Conservation (phyloP, 37 sponge, comb jelly and placozoan species). For the Hormiphora californensis region DNA sequence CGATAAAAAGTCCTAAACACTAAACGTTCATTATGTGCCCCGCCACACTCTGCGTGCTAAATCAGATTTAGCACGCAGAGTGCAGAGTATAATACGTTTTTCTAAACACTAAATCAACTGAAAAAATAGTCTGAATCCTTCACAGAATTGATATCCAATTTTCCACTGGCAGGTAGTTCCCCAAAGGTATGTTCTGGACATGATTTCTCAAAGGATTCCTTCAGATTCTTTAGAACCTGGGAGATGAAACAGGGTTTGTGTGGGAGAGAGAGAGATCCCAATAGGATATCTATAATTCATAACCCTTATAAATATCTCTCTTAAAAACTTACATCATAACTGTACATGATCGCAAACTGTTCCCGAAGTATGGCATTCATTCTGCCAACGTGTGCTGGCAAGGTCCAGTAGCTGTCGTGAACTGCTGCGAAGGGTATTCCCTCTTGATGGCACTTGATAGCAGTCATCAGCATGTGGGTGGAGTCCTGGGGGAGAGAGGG, state of each 20-base stretch:
- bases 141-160: slow-evolving; percentile 21
- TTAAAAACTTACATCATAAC: slow-evolving; percentile 1
- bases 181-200: not conserved
- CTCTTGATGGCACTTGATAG: slow-evolving; percentile 76
- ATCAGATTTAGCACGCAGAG: too few relatives aligned
- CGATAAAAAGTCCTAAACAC: too few relatives aligned
- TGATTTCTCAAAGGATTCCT: not conserved
- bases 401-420: slow-evolving; percentile 97
- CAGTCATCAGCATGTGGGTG: slow-evolving; percentile 98
- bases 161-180: not conserved
- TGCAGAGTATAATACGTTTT: too few relatives aligned
- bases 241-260: too few relatives aligned
- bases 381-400: slow-evolving; percentile 69
- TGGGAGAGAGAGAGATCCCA: not conserved
- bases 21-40: too few relatives aligned
- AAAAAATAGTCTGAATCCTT: slow-evolving; percentile 10
- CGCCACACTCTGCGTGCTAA: too few relatives aligned
- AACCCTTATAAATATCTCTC: not conserved
- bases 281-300: not conserved
- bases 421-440: slow-evolving; percentile 88
- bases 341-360: slow-evolving; percentile 38
- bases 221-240: slow-evolving; percentile 41
- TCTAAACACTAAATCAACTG: slow-evolving; percentile 25
- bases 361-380: slow-evolving; percentile 71
- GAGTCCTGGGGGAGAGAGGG: slow-evolving; percentile 67